Evolutionary conservation across 2,888 invertebrate species (phyloP).

Genomic region (Leptopterna dolabrata): DNA sequence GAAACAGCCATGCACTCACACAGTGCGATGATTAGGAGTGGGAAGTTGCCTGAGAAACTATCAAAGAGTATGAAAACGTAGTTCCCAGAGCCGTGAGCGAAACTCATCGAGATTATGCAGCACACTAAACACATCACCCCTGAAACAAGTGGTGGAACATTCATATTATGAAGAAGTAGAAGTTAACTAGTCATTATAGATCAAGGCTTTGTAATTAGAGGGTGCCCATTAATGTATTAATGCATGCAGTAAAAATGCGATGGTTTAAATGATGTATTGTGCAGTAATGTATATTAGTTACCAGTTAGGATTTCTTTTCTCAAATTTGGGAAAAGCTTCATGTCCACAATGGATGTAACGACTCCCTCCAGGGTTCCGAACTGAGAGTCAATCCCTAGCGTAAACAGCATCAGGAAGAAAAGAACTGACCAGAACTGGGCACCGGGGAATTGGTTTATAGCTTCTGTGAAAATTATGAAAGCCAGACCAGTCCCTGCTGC

Average conservation of each 20-base stretch:
- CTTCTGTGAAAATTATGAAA: slow-evolving; percentile 97
- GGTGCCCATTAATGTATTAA: no score
- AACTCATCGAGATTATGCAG: slow-evolving; percentile 87
- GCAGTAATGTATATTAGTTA: neutral
- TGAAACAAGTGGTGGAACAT: slow-evolving; percentile 63
- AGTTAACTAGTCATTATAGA: neutral
- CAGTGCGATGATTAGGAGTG: slow-evolving; percentile 90
- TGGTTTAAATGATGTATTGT: no score
- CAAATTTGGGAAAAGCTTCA: slow-evolving; percentile 92
- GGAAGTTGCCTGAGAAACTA: slow-evolving; percentile 93
- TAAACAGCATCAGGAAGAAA: slow-evolving; percentile 97
- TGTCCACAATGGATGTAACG: slow-evolving; percentile 93
- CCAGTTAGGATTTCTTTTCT: slow-evolving; percentile 79
- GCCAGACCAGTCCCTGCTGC: slow-evolving; percentile 96
- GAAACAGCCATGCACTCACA: slow-evolving; percentile 92
- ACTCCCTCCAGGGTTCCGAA: slow-evolving; percentile 96
- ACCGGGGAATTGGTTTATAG: slow-evolving; percentile 96
- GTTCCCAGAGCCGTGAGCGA: slow-evolving; percentile 93
- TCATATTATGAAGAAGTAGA: neutral
- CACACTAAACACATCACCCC: slow-evolving; percentile 80
- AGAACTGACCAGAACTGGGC: slow-evolving; percentile 96
- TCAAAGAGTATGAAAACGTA: slow-evolving; percentile 95
- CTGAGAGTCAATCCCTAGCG: slow-evolving; percentile 95
- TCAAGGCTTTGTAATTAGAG: neutral
- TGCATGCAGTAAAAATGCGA: no score